Conservation (phyloP, 2,113 vertebrate species). For the Scartelaos histophorus region DNA sequence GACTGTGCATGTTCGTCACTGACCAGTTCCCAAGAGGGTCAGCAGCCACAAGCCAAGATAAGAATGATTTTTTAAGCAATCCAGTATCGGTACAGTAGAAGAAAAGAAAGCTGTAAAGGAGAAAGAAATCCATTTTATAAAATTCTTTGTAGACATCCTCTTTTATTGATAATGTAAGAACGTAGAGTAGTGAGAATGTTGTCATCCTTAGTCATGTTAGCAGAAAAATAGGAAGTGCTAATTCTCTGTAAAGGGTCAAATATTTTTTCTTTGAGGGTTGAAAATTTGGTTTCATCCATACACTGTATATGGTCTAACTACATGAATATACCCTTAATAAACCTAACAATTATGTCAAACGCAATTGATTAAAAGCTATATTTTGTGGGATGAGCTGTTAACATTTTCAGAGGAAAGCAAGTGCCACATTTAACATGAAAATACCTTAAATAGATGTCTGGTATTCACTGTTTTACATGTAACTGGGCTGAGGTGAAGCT, state of each 20-base stretch:
- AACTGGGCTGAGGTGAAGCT: neutral
- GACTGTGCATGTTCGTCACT: slow-evolving; percentile 25
- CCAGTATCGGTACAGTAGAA: slow-evolving; percentile 4
- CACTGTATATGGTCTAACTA: too few species aligned
- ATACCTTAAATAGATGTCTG: neutral
- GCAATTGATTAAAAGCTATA: too few species aligned
- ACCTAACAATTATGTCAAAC: too few species aligned
- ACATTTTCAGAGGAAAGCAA: too few species aligned
- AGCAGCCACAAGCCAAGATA: neutral
- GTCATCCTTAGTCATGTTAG: slow-evolving; percentile 5
- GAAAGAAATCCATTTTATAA: slow-evolving; percentile 17
- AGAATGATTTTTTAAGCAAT: slow-evolving; percentile 9
- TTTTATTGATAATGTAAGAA: slow-evolving; percentile 21
- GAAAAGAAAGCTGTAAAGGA: slow-evolving; percentile 8
- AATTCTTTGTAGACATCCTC: slow-evolving; percentile 25
- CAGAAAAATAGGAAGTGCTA: neutral
- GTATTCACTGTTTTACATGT: neutral
- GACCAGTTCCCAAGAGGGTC: slow-evolving; percentile 15
- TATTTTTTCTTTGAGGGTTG: too few species aligned
- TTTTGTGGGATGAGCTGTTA: too few species aligned
- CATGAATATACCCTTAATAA: too few species aligned
- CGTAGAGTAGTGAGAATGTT: slow-evolving; percentile 17
- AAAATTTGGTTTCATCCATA: too few species aligned
- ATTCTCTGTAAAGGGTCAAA: too few species aligned
- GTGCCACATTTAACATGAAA: too few species aligned